phyloP scores from a whole-genome alignment of 2,797 vertebrate genomes.

The Acipenser oxyrinchus region DNA sequence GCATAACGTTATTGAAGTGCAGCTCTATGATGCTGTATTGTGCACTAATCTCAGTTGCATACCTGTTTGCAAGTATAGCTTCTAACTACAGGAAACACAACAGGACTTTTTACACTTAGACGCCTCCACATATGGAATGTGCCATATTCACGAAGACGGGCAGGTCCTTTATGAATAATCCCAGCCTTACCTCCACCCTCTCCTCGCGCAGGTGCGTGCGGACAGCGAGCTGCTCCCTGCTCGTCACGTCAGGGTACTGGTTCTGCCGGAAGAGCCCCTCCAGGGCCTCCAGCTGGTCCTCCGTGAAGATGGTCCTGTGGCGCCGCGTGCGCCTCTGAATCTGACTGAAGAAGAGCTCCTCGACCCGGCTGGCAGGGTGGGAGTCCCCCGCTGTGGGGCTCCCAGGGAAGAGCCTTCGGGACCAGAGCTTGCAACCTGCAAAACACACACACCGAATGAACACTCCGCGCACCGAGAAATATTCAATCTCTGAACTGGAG shows the following conservation, averaged over 20 bases:
- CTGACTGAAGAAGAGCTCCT: slow-evolving; percentile 41
- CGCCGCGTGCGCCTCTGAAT: slow-evolving; percentile 78
- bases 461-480: no score
- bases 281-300: slow-evolving; percentile 89
- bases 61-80: no score
- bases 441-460: neutral
- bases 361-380: slow-evolving; percentile 24
- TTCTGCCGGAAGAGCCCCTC: slow-evolving; percentile 91
- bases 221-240: slow-evolving; percentile 82
- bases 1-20: no score
- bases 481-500: no score
- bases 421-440: slow-evolving; percentile 59
- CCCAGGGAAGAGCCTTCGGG: slow-evolving; percentile 47
- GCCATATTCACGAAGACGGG: no score
- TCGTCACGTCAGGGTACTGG: slow-evolving; percentile 93
- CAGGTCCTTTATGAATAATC: no score
- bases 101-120: no score
- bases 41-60: no score
- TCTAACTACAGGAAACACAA: no score
- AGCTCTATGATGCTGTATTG: no score
- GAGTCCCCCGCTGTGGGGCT: slow-evolving; percentile 30
- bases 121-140: no score
- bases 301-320: slow-evolving; percentile 93
- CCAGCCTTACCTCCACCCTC: slow-evolving; percentile 79
- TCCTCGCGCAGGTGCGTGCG: slow-evolving; percentile 85